Percentiles rank a stretch among this genome's conserved stretches.
Evolutionary conservation across 2,888 invertebrate genomes (phyloP).

Genomic region (Habroteleia sp.): DNA sequence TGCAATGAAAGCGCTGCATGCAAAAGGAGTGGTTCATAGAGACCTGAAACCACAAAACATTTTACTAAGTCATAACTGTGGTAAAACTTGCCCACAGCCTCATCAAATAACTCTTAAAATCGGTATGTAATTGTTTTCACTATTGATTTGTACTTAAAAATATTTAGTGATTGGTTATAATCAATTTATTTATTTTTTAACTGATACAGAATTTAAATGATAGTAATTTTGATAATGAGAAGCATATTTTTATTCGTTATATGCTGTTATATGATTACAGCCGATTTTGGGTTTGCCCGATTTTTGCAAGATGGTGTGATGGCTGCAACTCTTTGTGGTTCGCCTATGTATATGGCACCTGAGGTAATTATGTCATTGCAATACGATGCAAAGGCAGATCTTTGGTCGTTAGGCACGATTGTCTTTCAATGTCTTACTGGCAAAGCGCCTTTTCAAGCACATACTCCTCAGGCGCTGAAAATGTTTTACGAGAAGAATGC

Average conservation of each 20-base stretch:
- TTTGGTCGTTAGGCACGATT: constrained; percentile 99
- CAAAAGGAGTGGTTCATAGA: constrained; percentile 98
- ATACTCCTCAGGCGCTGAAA: constrained; percentile 98
- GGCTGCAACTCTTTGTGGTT: constrained; percentile 99
- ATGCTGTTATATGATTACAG: constrained; percentile 80
- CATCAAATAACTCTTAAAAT: constrained; percentile 96
- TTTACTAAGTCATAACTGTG: constrained; percentile 92
- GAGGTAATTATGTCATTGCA: constrained; percentile 99
- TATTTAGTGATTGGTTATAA: no score
- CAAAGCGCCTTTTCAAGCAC: constrained; percentile 98
- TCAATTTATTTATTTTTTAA: no score
- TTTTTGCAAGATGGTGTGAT: constrained; percentile 99
- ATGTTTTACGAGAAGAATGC: constrained; percentile 97
- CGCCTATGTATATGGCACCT: constrained; percentile 99
- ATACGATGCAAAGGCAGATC: constrained; percentile 99
- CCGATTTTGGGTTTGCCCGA: constrained; percentile 99
- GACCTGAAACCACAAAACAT: constrained; percentile 99
- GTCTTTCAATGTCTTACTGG: constrained; percentile 99
- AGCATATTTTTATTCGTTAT: neutral
- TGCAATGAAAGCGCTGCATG: constrained; percentile 98
- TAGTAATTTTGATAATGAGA: no score
- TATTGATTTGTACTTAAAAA: no score
- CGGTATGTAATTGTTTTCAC: constrained; percentile 83
- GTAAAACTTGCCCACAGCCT: constrained; percentile 86
- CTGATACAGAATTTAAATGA: no score